Percentiles rank a stretch among this genome's conserved stretches.
phyloP scores from a whole-genome alignment of 2,113 vertebrate genomes.

The Hippopotamus amphibius region DNA sequence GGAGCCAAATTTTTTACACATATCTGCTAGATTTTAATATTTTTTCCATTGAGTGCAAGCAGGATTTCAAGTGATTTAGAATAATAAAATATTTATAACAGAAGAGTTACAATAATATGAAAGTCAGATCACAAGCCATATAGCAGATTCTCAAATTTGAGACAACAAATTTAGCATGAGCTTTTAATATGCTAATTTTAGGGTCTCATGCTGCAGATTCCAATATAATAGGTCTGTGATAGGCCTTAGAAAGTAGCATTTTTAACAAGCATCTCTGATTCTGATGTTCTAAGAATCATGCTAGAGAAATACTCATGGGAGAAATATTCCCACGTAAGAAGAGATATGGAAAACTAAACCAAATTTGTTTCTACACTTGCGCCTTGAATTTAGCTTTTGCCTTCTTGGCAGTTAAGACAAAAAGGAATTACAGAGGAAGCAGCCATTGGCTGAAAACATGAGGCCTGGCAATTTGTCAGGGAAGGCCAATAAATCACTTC shows the following conservation, averaged over 20 bases:
- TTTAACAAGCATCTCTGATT: conserved; percentile 19
- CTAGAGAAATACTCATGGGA: neutral
- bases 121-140: neutral
- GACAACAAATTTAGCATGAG: neutral
- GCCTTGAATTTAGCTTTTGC: conserved; percentile 45
- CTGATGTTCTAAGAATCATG: neutral
- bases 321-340: neutral
- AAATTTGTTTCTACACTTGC: conserved; percentile 48
- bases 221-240: neutral
- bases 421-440: conserved; percentile 37
- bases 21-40: neutral
- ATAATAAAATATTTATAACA: neutral
- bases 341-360: neutral
- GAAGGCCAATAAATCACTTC: neutral
- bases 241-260: neutral
- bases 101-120: conserved; percentile 36
- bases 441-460: neutral
- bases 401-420: neutral
- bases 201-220: neutral
- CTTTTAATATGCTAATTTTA: conserved; percentile 50
- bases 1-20: neutral
- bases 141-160: neutral
- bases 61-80: conserved; percentile 2
- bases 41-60: neutral
- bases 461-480: neutral